These are phyloP conservation scores for Platerodrilus igneus DNA, from an alignment of 2,888 invertebrate species.

Conservation along the genomic window DNA sequence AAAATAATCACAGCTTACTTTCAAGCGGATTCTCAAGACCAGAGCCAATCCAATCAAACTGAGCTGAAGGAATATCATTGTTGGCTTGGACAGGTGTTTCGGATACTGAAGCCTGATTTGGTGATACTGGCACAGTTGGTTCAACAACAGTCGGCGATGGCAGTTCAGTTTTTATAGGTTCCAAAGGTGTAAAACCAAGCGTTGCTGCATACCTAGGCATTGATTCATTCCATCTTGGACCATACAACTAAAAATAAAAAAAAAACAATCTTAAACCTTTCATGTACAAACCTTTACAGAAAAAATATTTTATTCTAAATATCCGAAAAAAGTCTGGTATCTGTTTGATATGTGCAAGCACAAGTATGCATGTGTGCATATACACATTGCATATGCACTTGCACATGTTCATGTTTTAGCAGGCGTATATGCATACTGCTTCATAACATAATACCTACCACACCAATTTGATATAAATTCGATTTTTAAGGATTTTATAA, in stretches of 20 bases:
- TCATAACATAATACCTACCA: too few species aligned
- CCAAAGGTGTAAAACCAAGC: slow-evolving; percentile 70
- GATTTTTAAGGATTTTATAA: too few species aligned
- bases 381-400: too few species aligned
- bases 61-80: slow-evolving; percentile 60
- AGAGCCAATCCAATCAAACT: slow-evolving; percentile 71
- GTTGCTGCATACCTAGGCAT: slow-evolving; percentile 87
- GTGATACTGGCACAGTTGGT: slow-evolving; percentile 3
- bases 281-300: slow-evolving; percentile 1
- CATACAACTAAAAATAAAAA: slow-evolving; percentile 61
- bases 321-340: too few species aligned
- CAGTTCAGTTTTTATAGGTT: slow-evolving; percentile 63
- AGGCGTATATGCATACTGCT: too few species aligned
- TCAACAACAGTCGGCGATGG: slow-evolving; percentile 21
- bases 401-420: too few species aligned
- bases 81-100: slow-evolving; percentile 12
- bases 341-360: neutral
- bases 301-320: too few species aligned
- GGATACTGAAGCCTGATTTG: slow-evolving; percentile 19
- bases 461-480: too few species aligned
- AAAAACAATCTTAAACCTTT: slow-evolving; percentile 7
- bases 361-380: too few species aligned
- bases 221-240: slow-evolving; percentile 73
- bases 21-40: slow-evolving; percentile 70
- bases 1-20: slow-evolving; percentile 48